Percentiles rank a stretch among this genome's conserved stretches.
These are phyloP conservation scores for Chanos chanos DNA, from an alignment of 2,797 vertebrate species.

Conservation along the genomic window DNA sequence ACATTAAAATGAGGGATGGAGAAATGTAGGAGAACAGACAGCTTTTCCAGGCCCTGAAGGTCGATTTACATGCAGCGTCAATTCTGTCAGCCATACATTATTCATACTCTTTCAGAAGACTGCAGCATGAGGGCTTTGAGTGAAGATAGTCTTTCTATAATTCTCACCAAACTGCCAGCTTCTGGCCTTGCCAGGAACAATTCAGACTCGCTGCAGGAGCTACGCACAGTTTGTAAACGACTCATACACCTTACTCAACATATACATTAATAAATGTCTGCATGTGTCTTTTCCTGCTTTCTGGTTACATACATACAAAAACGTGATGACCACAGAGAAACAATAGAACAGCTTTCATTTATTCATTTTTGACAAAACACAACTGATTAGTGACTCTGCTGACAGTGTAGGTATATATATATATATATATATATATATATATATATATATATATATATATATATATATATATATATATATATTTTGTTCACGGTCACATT, in stretches of 20 bases:
- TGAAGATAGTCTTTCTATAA: neutral
- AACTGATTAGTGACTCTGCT: no score
- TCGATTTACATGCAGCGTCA: slow-evolving; percentile 68
- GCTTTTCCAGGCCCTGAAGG: slow-evolving; percentile 44
- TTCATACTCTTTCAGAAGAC: slow-evolving; percentile 53
- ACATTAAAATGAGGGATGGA: slow-evolving; percentile 58
- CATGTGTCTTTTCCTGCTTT: neutral
- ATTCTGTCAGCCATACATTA: slow-evolving; percentile 63
- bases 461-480: no score
- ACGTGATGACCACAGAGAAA: no score
- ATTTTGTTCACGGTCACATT: no score
- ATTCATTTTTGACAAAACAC: no score
- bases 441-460: no score
- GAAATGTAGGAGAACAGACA: slow-evolving; percentile 25
- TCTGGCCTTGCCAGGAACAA: slow-evolving; percentile 4
- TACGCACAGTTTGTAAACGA: slow-evolving; percentile 60
- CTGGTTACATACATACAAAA: no score
- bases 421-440: no score
- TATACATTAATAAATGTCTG: slow-evolving; percentile 6
- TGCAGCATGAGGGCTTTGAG: neutral
- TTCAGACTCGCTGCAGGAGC: neutral
- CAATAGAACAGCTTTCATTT: no score
- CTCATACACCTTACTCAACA: slow-evolving; percentile 59
- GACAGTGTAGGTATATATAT: no score
- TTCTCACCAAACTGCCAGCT: slow-evolving; percentile 5